Evolutionary conservation across 2,113 vertebrate species (phyloP), one percentile per base, ranked within the genome.

Genomic region (Xiphophorus couchianus): DNA sequence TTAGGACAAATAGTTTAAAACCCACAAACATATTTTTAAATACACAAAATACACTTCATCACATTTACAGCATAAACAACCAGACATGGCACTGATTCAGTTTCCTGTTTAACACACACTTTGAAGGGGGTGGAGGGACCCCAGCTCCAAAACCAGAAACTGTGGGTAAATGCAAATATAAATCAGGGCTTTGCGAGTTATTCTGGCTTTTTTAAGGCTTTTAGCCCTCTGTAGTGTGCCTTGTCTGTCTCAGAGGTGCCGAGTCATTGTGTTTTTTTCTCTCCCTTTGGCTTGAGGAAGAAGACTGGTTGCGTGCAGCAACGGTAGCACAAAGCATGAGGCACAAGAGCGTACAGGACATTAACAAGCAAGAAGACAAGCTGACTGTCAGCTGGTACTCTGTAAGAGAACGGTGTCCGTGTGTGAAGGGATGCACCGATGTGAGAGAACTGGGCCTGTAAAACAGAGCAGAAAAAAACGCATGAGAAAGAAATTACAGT

Each of bases 351-450:
- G 1, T 96, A 97, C 48, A 96, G 89, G 73, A 96, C 4, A 76
- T 99, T 99, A 85, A 96, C 33, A 65, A 93, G 79, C 84, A 98
- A 86, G 84, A 99, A 98, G 68, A 95, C 71, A 17, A 83, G 62
- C 88, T 96, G 96, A 48, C 93, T 92, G 58, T 95, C 95, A 73
- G 95, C 93, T 3, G 97, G 97, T 48, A 98, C 97, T 93, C 97
- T 93, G 95, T 96, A 96, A 82, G 94, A 93, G 88, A 98, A 97
- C 3, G 97, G 96, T 0, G 97, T 99, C 90, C 97, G 94, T 30
- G 97, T 97, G 86, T 99, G 97, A 63, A 98, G 96, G 82, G 97
- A 99, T 13, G 96, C 96, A 66, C 97, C 96, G 5, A 97, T 96
- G 78, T 98, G 96, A 84, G 95, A 96, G 86, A 98, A 98, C 81